phyloP scores from a whole-genome alignment of 2,113 vertebrate species.

The Alectura lathami region DNA sequence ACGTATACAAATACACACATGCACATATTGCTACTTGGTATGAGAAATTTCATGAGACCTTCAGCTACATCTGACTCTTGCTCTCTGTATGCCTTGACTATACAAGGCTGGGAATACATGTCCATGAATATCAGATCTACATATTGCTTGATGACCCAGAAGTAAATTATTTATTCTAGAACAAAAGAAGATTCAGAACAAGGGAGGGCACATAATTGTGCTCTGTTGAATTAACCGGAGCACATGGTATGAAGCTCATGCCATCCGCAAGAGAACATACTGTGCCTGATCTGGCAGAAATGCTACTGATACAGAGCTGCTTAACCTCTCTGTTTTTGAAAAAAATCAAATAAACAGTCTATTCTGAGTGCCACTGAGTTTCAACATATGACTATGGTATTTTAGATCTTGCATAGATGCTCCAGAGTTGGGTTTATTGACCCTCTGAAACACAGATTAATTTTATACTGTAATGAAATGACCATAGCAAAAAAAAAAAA shows the following conservation, averaged over 20 bases:
- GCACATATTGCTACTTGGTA: neutral
- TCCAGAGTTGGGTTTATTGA: neutral
- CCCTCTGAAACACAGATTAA: neutral
- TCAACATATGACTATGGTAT: neutral
- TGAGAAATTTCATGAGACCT: neutral
- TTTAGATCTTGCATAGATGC: neutral
- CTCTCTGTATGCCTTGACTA: neutral
- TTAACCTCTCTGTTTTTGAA: neutral
- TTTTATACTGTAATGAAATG: neutral
- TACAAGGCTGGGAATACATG: neutral
- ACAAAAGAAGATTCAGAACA: neutral
- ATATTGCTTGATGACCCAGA: neutral
- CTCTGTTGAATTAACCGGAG: neutral
- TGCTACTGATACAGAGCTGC: neutral
- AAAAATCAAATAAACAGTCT: neutral
- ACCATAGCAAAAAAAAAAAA: neutral
- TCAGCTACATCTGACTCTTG: neutral
- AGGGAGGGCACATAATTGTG: neutral
- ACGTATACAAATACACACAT: neutral
- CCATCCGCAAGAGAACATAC: neutral
- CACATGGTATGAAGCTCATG: neutral
- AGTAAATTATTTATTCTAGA: neutral
- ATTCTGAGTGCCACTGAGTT: neutral
- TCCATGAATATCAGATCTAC: neutral
- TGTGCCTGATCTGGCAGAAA: neutral